Percentiles rank a stretch among this genome's conserved stretches.
Conservation (phyloP, 2,888 invertebrate genomes). For the Dendrolimus houi region DNA sequence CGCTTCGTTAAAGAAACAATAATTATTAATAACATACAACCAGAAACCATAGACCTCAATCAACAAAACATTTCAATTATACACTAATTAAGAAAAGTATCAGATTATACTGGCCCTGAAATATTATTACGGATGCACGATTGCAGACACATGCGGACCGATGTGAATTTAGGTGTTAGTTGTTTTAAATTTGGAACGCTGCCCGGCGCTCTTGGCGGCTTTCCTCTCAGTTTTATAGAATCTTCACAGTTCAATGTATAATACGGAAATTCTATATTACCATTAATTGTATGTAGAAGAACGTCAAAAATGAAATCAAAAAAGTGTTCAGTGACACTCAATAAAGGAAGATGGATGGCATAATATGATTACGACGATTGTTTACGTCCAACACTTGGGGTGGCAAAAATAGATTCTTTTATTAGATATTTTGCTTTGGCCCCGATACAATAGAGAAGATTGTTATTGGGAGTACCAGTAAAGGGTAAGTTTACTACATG, state of each 20-base stretch:
- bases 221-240: conserved; percentile 37
- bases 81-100: conserved; percentile 13
- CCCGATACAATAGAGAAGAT: conserved; percentile 46
- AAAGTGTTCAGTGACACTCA: conserved; percentile 19
- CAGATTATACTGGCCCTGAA: conserved; percentile 24
- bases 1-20: no score
- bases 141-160: conserved; percentile 35
- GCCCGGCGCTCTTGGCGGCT: conserved; percentile 58
- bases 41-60: not conserved
- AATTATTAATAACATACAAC: not conserved
- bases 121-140: conserved; percentile 33
- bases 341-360: conserved; percentile 34
- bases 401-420: conserved; percentile 68
- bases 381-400: conserved; percentile 40
- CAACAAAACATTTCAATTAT: not conserved
- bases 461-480: conserved; percentile 34
- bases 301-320: conserved; percentile 14
- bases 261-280: conserved; percentile 31
- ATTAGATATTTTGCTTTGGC: conserved; percentile 54
- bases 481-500: conserved; percentile 48
- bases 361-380: conserved; percentile 31
- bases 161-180: conserved; percentile 49
- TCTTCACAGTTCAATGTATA: conserved; percentile 37
- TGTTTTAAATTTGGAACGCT: conserved; percentile 66
- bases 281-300: not conserved